phyloP scores from a whole-genome alignment of 2,797 vertebrate species.

The Steatocranus sp. region DNA sequence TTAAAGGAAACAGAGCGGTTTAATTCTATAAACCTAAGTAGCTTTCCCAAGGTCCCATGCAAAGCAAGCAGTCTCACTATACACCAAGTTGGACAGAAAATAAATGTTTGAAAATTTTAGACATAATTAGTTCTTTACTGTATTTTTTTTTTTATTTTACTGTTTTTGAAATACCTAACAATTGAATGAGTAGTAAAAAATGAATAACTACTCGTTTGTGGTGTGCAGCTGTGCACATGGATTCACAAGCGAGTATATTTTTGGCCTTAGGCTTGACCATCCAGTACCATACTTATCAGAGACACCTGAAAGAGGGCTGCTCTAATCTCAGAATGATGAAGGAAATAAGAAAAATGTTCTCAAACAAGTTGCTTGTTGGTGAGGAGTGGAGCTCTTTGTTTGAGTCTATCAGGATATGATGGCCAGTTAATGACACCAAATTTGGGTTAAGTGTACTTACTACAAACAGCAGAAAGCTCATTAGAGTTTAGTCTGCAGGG shows the following conservation, averaged over 20 bases:
- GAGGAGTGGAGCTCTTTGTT: not conserved
- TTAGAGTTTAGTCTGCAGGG: conserved; percentile 28
- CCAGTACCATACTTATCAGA: not conserved
- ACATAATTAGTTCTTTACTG: not conserved
- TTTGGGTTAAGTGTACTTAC: conserved; percentile 36
- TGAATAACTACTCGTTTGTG: not conserved
- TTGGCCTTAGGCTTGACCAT: not conserved
- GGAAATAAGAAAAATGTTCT: not conserved
- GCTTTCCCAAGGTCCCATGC: not conserved
- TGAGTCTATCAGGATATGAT: not conserved
- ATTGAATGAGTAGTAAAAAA: not conserved
- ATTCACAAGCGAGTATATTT: not conserved
- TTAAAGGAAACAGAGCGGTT: not conserved
- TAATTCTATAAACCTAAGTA: not conserved
- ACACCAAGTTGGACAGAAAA: not conserved
- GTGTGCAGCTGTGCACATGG: not conserved
- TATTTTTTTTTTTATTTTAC: not conserved
- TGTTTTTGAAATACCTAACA: not conserved
- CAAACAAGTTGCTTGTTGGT: not conserved
- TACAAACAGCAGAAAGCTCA: conserved; percentile 31
- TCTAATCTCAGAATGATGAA: not conserved
- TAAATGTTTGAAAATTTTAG: not conserved
- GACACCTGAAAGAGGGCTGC: not conserved
- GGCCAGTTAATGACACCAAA: conserved; percentile 25
- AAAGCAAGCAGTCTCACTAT: not conserved